Conservation (phyloP, 1,140 invertebrate species). For the Stenopsyche tienmushanensis region DNA sequence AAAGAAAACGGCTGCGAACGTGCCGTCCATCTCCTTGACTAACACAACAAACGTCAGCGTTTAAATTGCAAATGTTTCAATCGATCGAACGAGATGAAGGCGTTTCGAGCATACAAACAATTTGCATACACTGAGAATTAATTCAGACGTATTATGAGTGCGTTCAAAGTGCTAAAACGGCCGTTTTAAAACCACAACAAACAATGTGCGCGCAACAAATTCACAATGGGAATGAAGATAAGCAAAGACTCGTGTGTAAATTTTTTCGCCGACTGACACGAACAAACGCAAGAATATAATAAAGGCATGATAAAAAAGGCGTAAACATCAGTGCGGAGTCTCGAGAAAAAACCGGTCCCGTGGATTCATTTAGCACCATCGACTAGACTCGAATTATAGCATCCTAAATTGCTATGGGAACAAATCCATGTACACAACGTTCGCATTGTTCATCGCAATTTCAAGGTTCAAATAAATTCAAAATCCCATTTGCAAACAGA, state of each 20-base stretch:
- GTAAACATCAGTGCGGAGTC: neutral
- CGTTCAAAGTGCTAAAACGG: neutral
- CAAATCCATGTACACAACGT: no score
- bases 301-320: neutral
- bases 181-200: no score
- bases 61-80: neutral
- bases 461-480: no score
- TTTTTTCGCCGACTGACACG: no score
- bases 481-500: no score
- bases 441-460: no score
- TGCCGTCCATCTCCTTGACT: conserved; percentile 21
- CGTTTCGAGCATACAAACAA: neutral
- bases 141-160: neutral
- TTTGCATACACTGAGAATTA: neutral
- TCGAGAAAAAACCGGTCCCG: conserved; percentile 1
- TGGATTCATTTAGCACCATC: no score
- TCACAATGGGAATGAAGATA: neutral
- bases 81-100: neutral
- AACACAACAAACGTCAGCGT: neutral
- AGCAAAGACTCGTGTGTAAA: no score
- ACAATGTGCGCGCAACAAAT: neutral
- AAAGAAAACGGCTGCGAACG: conserved; percentile 28
- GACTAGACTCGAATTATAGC: no score
- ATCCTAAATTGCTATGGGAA: no score
- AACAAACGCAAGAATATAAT: neutral